phyloP scores from a whole-genome alignment of 2,797 vertebrate genomes.

The Kryptopterus vitreolus region DNA sequence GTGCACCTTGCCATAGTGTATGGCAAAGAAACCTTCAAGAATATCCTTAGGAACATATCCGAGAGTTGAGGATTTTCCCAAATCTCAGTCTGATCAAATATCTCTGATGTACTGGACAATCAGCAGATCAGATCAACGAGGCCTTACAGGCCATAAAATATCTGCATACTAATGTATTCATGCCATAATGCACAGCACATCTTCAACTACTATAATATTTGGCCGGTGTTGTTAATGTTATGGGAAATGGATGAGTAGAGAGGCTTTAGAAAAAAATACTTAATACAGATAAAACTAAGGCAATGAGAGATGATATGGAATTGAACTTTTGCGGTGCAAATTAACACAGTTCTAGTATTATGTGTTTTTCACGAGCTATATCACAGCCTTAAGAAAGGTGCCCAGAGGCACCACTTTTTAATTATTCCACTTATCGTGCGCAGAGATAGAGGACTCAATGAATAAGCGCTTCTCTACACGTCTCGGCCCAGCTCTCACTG shows the following conservation, averaged over 20 bases:
- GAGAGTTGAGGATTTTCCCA: too few relatives aligned
- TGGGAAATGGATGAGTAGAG: not conserved
- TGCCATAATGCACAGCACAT: too few relatives aligned
- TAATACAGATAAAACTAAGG: constrained; percentile 21
- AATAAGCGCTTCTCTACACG: constrained; percentile 31
- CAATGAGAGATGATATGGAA: not conserved
- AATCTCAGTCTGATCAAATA: too few relatives aligned
- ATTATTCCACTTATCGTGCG: constrained; percentile 51
- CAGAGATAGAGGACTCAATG: constrained; percentile 45
- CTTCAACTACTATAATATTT: too few relatives aligned
- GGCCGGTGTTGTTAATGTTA: too few relatives aligned
- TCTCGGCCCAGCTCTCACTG: constrained; percentile 42
- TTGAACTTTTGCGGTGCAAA: constrained; percentile 29
- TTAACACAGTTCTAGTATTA: constrained; percentile 8
- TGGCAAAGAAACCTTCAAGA: too few relatives aligned
- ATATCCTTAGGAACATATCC: too few relatives aligned
- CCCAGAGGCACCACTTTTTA: constrained; percentile 45
- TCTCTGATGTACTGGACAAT: too few relatives aligned
- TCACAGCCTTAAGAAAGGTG: constrained; percentile 41
- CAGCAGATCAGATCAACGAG: too few relatives aligned
- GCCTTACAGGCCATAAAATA: too few relatives aligned
- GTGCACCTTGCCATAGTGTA: too few relatives aligned
- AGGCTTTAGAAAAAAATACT: not conserved
- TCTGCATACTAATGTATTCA: too few relatives aligned
- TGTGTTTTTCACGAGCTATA: constrained; percentile 38